Evolutionary conservation across 2,113 vertebrate genomes (phyloP).

Genomic region (Speoplatyrhinus poulsoni): DNA sequence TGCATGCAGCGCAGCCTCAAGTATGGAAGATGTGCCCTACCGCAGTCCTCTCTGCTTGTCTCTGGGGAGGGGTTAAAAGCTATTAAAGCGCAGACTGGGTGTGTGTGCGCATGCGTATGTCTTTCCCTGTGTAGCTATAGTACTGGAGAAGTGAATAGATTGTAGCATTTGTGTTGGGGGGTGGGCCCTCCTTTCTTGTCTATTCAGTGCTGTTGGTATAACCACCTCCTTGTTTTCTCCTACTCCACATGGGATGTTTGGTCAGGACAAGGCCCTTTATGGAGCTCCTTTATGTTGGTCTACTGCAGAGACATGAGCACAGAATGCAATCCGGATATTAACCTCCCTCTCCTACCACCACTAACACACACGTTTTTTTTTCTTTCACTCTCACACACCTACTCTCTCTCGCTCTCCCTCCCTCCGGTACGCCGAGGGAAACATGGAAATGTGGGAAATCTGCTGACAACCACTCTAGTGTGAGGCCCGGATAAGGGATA

Average conservation of each 20-base stretch:
- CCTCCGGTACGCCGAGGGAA: constrained; percentile 34
- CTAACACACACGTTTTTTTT: constrained; percentile 9
- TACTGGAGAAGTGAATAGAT: background rate
- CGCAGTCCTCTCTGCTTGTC: constrained; percentile 4
- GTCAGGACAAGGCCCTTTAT: constrained; percentile 25
- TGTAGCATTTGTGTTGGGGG: constrained; percentile 21
- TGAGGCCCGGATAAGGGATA: constrained; percentile 39
- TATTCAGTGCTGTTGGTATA: background rate
- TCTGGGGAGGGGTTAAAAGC: constrained; percentile 16
- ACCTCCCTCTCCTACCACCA: constrained; percentile 15
- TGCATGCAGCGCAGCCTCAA: constrained; percentile 10
- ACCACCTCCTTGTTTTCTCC: constrained; percentile 21
- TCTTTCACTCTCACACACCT: background rate
- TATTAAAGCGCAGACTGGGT: constrained; percentile 19
- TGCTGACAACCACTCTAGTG: constrained; percentile 48
- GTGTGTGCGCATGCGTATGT: background rate
- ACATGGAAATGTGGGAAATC: constrained; percentile 40
- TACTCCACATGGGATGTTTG: constrained; percentile 25
- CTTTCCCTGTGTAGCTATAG: background rate
- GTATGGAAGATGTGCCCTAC: constrained; percentile 16
- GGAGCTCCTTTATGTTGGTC: constrained; percentile 38
- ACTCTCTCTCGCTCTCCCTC: constrained; percentile 1
- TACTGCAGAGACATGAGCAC: constrained; percentile 39
- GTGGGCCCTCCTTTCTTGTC: constrained; percentile 2
- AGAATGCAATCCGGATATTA: constrained; percentile 50